phyloP scores from a whole-genome alignment of 2,113 vertebrate species.

The Laterallus jamaicensis region DNA sequence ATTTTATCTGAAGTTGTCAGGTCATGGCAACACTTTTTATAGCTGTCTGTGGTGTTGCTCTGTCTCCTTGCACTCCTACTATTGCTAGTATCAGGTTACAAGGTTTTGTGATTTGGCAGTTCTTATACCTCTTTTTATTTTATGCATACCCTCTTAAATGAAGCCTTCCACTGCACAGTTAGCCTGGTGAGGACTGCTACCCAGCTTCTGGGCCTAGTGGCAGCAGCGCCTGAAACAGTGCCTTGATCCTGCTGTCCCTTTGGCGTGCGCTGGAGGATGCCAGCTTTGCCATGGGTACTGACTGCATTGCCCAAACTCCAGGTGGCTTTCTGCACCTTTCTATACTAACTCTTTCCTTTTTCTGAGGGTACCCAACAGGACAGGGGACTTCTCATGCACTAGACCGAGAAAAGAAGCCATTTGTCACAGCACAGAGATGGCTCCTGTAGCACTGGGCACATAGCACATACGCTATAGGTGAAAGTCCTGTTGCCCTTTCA shows the following conservation, averaged over 20 bases:
- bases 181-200: neutral
- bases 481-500: neutral
- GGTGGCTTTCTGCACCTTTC: neutral
- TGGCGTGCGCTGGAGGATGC: neutral
- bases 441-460: neutral
- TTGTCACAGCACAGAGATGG: neutral
- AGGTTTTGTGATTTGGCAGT: neutral
- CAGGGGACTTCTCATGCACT: neutral
- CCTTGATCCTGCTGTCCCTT: neutral
- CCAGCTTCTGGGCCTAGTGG: neutral
- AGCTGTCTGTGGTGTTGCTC: neutral
- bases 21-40: neutral
- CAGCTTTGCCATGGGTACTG: neutral
- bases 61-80: neutral
- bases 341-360: neutral
- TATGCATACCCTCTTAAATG: neutral
- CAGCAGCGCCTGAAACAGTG: neutral
- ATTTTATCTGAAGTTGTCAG: neutral
- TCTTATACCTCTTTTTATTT: neutral
- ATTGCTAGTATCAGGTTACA: neutral
- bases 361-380: fast-evolving
- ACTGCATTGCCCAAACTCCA: neutral
- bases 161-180: neutral
- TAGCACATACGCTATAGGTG: neutral
- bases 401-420: neutral